phyloP scores from a whole-genome alignment of 2,113 vertebrate species.

The Scolopax mira region DNA sequence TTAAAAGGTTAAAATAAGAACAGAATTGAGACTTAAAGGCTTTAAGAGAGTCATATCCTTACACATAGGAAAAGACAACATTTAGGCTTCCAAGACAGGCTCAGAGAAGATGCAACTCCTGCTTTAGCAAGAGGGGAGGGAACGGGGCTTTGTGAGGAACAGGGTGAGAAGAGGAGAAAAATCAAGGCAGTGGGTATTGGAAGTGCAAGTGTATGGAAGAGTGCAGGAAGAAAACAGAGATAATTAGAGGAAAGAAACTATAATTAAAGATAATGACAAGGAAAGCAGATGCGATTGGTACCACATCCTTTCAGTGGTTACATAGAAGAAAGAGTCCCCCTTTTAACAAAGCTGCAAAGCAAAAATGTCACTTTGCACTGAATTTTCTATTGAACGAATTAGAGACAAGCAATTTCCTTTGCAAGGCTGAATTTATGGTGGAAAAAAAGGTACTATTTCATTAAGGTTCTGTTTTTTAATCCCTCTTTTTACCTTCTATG shows the following conservation, averaged over 20 bases:
- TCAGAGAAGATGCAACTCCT: not conserved
- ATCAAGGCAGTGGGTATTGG: not conserved
- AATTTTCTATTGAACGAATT: not conserved
- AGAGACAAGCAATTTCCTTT: not conserved
- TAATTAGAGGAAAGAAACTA: not conserved
- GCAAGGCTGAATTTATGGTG: not conserved
- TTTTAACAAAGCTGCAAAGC: not conserved
- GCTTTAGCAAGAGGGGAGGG: not conserved
- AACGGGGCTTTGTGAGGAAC: not conserved
- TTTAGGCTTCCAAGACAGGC: not conserved
- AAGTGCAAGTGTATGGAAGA: not conserved
- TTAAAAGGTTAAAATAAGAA: not conserved
- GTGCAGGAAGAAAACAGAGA: not conserved
- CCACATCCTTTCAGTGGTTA: not conserved
- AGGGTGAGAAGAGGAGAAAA: not conserved
- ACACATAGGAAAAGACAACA: not conserved
- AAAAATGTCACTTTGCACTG: not conserved
- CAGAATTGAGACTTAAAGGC: not conserved
- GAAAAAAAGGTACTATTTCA: not conserved
- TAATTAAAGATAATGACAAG: constrained; percentile 29
- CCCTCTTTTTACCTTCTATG: not conserved
- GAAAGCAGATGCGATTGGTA: not conserved
- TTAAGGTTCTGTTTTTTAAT: not conserved
- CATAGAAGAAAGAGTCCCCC: not conserved
- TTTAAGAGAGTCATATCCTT: not conserved